Percentiles rank a stretch among this genome's conserved stretches.
phyloP scores from a whole-genome alignment of 2,113 vertebrate species.

The Xyrauchen texanus region DNA sequence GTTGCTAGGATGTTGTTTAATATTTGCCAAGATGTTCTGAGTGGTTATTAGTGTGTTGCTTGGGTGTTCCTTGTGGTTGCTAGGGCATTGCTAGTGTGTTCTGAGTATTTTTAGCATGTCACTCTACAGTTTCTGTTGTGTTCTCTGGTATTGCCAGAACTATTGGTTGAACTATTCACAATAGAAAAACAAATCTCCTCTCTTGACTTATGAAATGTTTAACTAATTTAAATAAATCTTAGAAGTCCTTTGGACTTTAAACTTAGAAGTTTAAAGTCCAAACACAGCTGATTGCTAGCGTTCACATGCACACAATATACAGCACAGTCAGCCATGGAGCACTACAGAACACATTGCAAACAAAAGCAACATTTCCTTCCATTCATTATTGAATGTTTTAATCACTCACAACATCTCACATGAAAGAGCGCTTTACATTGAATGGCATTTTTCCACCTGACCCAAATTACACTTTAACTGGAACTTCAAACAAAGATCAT shows the following conservation, averaged over 20 bases:
- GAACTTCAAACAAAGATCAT: slow-evolving; percentile 18
- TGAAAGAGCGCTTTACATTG: neutral
- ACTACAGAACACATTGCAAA: slow-evolving; percentile 25
- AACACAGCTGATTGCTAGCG: neutral
- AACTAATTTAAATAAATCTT: too few relatives aligned
- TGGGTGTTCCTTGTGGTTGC: neutral
- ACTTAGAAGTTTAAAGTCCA: too few relatives aligned
- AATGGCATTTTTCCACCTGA: neutral
- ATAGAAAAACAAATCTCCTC: neutral
- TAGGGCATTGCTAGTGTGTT: too few relatives aligned
- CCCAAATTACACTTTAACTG: slow-evolving; percentile 12
- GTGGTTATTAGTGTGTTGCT: neutral
- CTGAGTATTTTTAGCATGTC: too few relatives aligned
- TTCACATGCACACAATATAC: slow-evolving; percentile 35
- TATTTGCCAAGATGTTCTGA: neutral
- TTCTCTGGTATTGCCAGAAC: too few relatives aligned
- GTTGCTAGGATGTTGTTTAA: too few relatives aligned
- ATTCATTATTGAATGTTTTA: slow-evolving; percentile 52
- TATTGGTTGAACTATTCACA: neutral
- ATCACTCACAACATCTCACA: slow-evolving; percentile 40
- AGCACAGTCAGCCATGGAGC: neutral
- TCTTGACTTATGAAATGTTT: neutral
- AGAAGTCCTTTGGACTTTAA: too few relatives aligned
- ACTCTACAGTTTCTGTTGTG: too few relatives aligned
- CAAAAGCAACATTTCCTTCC: slow-evolving; percentile 53